Conservation (phyloP, 2,797 vertebrate genomes). For the Luscinia megarhynchos region DNA sequence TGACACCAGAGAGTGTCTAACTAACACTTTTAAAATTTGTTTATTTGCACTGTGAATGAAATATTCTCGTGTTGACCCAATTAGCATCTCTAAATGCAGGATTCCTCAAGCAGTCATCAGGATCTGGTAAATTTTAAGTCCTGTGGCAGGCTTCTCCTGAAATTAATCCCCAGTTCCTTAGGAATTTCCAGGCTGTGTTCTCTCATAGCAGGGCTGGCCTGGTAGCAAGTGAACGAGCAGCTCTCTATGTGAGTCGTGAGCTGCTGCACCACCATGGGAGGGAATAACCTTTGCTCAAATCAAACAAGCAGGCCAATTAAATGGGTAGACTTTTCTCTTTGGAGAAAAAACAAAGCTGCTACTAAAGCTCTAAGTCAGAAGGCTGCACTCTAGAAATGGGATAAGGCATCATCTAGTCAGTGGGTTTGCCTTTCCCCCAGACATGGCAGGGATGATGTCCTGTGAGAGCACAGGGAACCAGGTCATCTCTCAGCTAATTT, state of each 20-base stretch:
- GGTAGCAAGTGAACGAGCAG: conserved; percentile 1
- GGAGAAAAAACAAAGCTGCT: not conserved
- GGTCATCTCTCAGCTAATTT: not conserved
- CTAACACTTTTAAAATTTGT: not conserved
- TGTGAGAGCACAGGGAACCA: not conserved
- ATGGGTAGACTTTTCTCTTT: conserved; percentile 1
- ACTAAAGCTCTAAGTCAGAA: not conserved
- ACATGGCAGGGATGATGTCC: not conserved
- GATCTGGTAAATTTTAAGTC: not conserved
- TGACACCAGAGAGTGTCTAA: not conserved
- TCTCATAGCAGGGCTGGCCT: not conserved
- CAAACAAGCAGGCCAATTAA: conserved; percentile 10
- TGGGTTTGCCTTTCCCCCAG: not conserved
- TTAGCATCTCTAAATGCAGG: not conserved
- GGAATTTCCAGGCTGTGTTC: conserved; percentile 46
- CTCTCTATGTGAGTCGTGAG: not conserved
- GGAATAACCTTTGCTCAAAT: not conserved
- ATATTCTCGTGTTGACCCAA: not conserved
- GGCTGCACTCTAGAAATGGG: not conserved
- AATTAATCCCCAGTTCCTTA: conserved; percentile 1
- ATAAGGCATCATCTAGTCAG: not conserved
- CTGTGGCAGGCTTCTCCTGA: not conserved
- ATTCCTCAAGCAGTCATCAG: not conserved
- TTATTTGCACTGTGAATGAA: conserved; percentile 17
- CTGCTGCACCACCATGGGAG: accelerated